These are phyloP conservation scores for Drosophila trichaetosa DNA, from an alignment of 2,888 invertebrate genomes.

Conservation along the genomic window DNA sequence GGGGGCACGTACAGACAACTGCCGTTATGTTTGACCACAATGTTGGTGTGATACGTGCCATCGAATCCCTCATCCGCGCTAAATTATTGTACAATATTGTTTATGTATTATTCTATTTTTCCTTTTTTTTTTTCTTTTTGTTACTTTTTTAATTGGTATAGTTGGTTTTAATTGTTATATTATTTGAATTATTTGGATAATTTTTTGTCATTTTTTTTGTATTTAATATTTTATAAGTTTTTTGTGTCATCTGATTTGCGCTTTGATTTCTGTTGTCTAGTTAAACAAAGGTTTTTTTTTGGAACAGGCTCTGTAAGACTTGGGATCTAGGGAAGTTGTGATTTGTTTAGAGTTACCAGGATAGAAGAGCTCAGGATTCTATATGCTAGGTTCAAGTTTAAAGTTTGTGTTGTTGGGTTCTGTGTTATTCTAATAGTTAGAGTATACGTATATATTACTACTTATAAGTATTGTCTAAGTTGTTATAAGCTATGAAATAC, in stretches of 20 bases:
- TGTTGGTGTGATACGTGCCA: constrained; percentile 99
- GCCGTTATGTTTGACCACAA: constrained; percentile 99
- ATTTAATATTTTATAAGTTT: constrained; percentile 28
- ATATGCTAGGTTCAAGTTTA: constrained; percentile 25
- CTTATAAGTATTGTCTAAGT: constrained; percentile 3
- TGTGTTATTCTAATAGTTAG: constrained; percentile 10
- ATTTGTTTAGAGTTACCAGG: constrained; percentile 31
- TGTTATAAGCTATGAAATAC: neutral
- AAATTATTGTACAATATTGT: constrained; percentile 83
- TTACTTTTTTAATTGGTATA: constrained; percentile 10
- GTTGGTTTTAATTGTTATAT: constrained; percentile 34
- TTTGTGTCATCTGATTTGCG: constrained; percentile 62
- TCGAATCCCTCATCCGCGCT: constrained; percentile 99
- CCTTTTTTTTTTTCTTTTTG: constrained; percentile 26
- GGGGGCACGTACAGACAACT: constrained; percentile 99
- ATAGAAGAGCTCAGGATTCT: constrained; percentile 19
- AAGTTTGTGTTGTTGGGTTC: constrained; percentile 23
- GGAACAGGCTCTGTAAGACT: constrained; percentile 17
- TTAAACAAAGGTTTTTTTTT: constrained; percentile 26
- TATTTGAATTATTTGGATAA: constrained; percentile 3
- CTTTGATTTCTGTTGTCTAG: constrained; percentile 50
- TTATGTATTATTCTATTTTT: constrained; percentile 65
- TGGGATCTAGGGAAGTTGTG: constrained; percentile 38
- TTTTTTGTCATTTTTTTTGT: constrained; percentile 18
- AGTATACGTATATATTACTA: constrained; percentile 11